These are phyloP conservation scores for Oncorhynchus tshawytscha DNA, from an alignment of 2,113 vertebrate species.

Conservation along the genomic window DNA sequence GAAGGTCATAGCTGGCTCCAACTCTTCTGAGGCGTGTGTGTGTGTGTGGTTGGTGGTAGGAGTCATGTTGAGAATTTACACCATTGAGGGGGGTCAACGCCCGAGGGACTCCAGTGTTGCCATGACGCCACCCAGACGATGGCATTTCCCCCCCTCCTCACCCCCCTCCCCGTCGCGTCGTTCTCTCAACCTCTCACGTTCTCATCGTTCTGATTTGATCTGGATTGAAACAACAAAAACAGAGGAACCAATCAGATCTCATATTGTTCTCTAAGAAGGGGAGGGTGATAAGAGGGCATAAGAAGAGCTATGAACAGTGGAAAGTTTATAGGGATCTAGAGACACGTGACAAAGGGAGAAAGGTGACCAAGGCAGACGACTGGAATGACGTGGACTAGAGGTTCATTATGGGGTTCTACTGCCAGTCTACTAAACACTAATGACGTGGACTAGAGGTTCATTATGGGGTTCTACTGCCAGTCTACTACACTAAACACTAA, in stretches of 20 bases:
- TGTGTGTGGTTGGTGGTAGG: background rate
- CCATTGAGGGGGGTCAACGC: background rate
- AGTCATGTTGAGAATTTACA: background rate
- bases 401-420: too few relatives aligned
- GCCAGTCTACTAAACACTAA: too few relatives aligned
- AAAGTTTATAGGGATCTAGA: background rate
- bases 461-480: too few relatives aligned
- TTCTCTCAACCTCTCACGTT: constrained; percentile 62
- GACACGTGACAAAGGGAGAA: background rate
- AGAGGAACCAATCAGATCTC: background rate
- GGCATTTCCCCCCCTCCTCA: background rate
- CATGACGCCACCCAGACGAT: background rate
- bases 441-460: too few relatives aligned
- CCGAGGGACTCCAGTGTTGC: background rate
- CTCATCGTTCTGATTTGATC: constrained; percentile 77
- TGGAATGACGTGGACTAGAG: too few relatives aligned
- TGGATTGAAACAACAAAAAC: constrained; percentile 29
- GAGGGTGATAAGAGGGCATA: background rate
- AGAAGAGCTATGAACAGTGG: background rate
- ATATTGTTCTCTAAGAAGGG: background rate
- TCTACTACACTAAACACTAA: too few relatives aligned
- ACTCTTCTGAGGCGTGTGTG: background rate
- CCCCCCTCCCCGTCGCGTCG: background rate
- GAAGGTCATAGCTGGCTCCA: background rate
- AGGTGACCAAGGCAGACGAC: background rate